Percentiles rank a stretch among this genome's conserved stretches.
phyloP scores from a whole-genome alignment of 2,797 vertebrate species.

The Anguilla obscura region DNA sequence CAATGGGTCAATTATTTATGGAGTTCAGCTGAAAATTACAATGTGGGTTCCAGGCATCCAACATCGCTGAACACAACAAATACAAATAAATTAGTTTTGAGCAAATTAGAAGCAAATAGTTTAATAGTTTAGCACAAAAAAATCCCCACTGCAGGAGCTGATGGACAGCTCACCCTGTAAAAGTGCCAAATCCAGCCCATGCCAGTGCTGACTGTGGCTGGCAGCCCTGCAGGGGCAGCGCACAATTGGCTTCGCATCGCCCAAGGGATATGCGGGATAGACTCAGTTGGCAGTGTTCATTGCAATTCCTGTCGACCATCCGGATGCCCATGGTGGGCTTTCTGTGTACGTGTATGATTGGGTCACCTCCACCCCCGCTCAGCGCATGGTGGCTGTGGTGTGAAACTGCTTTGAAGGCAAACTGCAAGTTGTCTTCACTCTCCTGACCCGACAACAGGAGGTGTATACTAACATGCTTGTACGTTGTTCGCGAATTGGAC shows the following conservation, averaged over 20 bases:
- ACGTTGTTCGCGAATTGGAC: too few species aligned
- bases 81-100: not conserved
- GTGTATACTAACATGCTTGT: too few species aligned
- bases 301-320: not conserved
- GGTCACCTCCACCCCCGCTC: not conserved
- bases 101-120: not conserved
- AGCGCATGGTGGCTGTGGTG: too few species aligned
- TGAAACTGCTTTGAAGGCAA: too few species aligned
- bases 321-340: too few species aligned
- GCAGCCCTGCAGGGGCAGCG: not conserved
- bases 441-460: too few species aligned
- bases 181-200: too few species aligned
- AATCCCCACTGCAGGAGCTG: not conserved
- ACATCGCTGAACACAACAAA: not conserved
- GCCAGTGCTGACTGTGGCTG: too few species aligned
- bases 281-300: not conserved
- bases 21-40: not conserved
- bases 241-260: not conserved
- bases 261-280: too few species aligned
- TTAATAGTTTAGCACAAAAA: conserved; percentile 14
- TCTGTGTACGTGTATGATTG: not conserved
- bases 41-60: not conserved
- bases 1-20: not conserved
- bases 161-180: too few species aligned
- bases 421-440: too few species aligned